Evolutionary conservation across 2,888 invertebrate species (phyloP).

Genomic region (Coleophora deauratella): DNA sequence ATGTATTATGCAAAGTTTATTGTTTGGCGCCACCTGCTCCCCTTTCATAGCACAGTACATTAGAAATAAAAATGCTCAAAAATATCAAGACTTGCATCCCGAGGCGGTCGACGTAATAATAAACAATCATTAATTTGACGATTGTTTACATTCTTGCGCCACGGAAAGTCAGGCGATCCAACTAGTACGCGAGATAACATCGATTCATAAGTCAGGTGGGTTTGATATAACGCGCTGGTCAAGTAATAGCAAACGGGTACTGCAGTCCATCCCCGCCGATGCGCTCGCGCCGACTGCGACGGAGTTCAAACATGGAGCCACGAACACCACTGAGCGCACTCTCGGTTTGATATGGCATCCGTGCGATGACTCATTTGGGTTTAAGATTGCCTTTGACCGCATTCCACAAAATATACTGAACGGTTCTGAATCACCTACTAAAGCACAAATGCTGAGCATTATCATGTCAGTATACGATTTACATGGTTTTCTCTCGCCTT

Average conservation of each 20-base stretch:
- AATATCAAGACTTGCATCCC: constrained; percentile 11
- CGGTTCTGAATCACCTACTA: neutral
- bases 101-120: constrained; percentile 14
- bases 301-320: neutral
- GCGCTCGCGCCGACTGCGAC: neutral
- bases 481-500: neutral
- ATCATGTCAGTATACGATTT: neutral
- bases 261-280: neutral
- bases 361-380: no score
- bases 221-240: neutral
- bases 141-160: neutral
- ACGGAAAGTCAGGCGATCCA: neutral
- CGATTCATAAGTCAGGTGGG: neutral
- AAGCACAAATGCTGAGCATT: neutral
- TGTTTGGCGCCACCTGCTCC: no score
- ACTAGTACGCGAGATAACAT: no score
- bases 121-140: neutral
- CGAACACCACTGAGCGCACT: neutral
- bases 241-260: neutral
- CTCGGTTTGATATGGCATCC: no score
- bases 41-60: constrained; percentile 18
- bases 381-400: no score
- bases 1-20: constrained; percentile 15
- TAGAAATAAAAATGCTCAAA: constrained; percentile 17
- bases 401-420: no score